Conservation (phyloP, 2,797 vertebrate genomes). For the Enteromius viviparus region DNA sequence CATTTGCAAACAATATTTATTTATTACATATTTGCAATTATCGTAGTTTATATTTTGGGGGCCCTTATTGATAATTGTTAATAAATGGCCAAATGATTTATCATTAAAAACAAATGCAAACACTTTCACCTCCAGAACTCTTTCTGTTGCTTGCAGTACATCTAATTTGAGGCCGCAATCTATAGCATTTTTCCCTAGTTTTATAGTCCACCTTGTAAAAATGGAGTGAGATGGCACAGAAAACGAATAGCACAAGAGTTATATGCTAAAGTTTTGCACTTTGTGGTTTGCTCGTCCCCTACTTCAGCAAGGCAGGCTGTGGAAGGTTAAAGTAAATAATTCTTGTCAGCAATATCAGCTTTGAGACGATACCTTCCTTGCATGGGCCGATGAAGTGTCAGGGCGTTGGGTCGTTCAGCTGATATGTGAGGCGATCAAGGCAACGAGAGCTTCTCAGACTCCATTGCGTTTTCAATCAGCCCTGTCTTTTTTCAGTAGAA, state of each 20-base stretch:
- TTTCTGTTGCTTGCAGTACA: neutral
- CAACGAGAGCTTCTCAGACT: conserved; percentile 9
- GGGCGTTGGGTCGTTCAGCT: neutral
- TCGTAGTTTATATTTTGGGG: neutral
- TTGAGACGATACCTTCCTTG: conserved; percentile 5
- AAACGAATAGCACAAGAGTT: neutral
- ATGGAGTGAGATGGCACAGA: neutral
- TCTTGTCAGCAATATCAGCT: conserved; percentile 16
- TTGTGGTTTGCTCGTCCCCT: neutral
- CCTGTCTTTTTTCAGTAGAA: conserved; percentile 3
- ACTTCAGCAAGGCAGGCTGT: neutral
- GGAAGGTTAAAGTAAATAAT: conserved; percentile 26
- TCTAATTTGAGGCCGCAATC: neutral
- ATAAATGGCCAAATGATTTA: neutral
- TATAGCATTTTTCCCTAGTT: neutral
- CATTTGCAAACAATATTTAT: neutral
- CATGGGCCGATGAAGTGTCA: conserved; percentile 27
- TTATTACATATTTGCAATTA: neutral
- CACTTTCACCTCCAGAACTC: neutral
- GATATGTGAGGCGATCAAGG: conserved; percentile 43
- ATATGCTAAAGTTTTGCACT: neutral
- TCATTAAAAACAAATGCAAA: neutral
- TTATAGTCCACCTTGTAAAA: neutral
- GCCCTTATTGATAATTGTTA: neutral
- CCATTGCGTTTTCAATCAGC: conserved; percentile 24